Evolutionary conservation across 2,888 invertebrate genomes (phyloP).

Genomic region (Entomobrya proxima): DNA sequence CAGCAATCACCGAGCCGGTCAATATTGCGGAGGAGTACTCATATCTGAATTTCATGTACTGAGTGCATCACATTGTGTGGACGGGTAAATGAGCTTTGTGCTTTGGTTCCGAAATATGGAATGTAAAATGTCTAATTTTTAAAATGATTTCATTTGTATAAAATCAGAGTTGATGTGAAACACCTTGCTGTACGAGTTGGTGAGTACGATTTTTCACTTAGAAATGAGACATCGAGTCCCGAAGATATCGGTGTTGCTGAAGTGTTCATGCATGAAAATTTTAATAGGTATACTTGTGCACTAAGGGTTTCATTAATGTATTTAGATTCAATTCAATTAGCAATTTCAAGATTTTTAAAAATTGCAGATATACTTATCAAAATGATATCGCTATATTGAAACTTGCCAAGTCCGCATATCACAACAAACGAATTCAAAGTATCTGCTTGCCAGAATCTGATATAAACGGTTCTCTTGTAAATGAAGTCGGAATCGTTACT

Average conservation of each 20-base stretch:
- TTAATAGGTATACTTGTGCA: slow-evolving; percentile 80
- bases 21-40: slow-evolving; percentile 88
- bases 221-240: slow-evolving; percentile 83
- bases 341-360: not conserved
- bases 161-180: slow-evolving; percentile 80
- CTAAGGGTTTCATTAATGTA: too few species aligned
- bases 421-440: slow-evolving; percentile 85
- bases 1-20: slow-evolving; percentile 77
- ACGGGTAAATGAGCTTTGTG: slow-evolving; percentile 78
- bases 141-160: slow-evolving; percentile 76
- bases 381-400: slow-evolving; percentile 87
- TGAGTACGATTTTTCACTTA: slow-evolving; percentile 86
- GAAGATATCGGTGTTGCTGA: slow-evolving; percentile 83
- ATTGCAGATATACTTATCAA: slow-evolving; percentile 80
- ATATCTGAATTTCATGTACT: slow-evolving; percentile 88
- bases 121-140: not conserved
- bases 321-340: not conserved
- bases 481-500: slow-evolving; percentile 83
- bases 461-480: slow-evolving; percentile 80
- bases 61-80: slow-evolving; percentile 86
- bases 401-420: slow-evolving; percentile 72
- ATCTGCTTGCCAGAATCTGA: slow-evolving; percentile 88
- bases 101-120: not conserved
- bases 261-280: slow-evolving; percentile 84
- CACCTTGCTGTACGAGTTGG: slow-evolving; percentile 86